Base-by-base conservation (phyloP, 2,113 vertebrate species). In the Chaenocephalus aceratus region DNA sequence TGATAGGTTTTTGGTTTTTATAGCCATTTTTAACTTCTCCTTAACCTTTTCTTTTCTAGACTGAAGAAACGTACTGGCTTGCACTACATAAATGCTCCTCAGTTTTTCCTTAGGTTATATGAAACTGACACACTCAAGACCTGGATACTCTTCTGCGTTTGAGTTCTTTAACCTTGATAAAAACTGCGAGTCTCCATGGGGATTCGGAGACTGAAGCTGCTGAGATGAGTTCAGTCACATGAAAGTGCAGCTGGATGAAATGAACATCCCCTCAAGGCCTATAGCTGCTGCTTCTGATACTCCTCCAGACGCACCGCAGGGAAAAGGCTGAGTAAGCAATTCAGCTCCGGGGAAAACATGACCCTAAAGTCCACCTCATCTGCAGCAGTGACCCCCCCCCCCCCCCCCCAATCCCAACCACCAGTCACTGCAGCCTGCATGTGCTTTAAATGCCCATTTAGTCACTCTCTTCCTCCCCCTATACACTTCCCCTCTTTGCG, bases 191-290 rank as follows among this genome's bases (percentile, higher is more conserved):
- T 86, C 85, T 64, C 36, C 36, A 5, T 15, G 5, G 83, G 79
- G 80, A 83, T 58, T 87, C 67, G 21, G 63, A 84, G 73, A 63
- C 41, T 14, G 30, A 13, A 41, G 51, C 75, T 72, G 79, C 74
- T 67, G 81, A 83, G 62, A 83, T 41, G 77, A 83, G 73, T 80
- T 89, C 79, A 80, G 87, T 84, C 69, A 87, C 84, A 88, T 87
- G 78, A 92, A 87, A 90, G 82, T 85, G 87, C 88, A 88, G 83
- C 84, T 88, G 88, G 87, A 86, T 87, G 88, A 87, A 89, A 80
- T 80, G 80, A 83, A 83, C 57, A 41, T 84, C 83, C 86, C 89
- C 87, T 74, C 56, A 64, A 83, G 86, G 84, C 70, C 65, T 23
- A 46, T 23, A 46, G 53, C 72, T 77, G 82, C 80, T 77, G 80